phyloP scores from a whole-genome alignment of 2,888 invertebrate genomes.

The Agelastica alni region DNA sequence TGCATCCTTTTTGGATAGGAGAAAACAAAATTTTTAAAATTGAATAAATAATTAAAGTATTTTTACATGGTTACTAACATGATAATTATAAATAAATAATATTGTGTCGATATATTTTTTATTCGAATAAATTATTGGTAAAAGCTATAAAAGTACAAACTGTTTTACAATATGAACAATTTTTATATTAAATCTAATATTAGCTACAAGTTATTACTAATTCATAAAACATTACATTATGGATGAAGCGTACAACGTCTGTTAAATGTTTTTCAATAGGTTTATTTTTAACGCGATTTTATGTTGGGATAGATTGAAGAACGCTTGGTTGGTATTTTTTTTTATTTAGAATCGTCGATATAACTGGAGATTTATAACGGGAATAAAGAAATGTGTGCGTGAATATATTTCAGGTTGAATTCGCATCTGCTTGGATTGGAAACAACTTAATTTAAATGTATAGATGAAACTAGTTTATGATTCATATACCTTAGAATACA shows the following conservation, averaged over 20 bases:
- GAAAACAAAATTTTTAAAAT: too few species aligned
- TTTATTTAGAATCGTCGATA: background rate
- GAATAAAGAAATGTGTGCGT: background rate
- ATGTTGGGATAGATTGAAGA: background rate
- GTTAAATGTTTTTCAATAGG: slow-evolving; percentile 24
- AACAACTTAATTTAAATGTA: too few species aligned
- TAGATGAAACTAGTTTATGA: too few species aligned
- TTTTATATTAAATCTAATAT: slow-evolving; percentile 23
- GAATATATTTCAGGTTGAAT: too few species aligned
- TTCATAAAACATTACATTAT: slow-evolving; percentile 16
- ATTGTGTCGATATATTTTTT: too few species aligned
- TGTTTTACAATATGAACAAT: slow-evolving; percentile 15
- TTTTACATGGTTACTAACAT: too few species aligned
- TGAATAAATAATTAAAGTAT: too few species aligned
- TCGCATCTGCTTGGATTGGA: too few species aligned
- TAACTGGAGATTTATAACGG: background rate
- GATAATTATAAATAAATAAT: too few species aligned
- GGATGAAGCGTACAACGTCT: slow-evolving; percentile 15
- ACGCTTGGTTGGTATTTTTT: background rate
- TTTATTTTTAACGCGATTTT: slow-evolving; percentile 19
- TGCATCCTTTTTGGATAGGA: too few species aligned
- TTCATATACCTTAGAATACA: too few species aligned
- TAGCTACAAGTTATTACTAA: slow-evolving; percentile 19
- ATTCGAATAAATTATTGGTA: slow-evolving; percentile 9
- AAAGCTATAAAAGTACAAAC: slow-evolving; percentile 1